phyloP scores from a whole-genome alignment of 2,113 vertebrate species.

The Leucopternis melanops region DNA sequence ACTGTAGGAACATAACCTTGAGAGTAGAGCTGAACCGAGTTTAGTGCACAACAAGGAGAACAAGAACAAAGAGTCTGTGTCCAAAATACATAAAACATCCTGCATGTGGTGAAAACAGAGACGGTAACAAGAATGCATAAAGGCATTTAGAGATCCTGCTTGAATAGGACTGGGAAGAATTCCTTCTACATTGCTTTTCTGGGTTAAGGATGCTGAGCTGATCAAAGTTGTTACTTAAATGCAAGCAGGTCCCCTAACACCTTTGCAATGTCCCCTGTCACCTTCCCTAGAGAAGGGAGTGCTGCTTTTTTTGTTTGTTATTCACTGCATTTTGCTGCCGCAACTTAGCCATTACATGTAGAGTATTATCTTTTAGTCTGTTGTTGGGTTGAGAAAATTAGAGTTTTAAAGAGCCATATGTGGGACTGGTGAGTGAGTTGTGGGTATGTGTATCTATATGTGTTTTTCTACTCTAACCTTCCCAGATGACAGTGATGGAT shows the following conservation, averaged over 20 bases:
- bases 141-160: not conserved
- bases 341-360: not conserved
- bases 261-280: not conserved
- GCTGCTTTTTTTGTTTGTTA: not conserved
- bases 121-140: not conserved
- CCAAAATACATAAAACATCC: not conserved
- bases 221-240: not conserved
- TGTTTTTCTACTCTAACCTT: not conserved
- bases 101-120: not conserved
- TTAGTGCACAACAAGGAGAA: not conserved
- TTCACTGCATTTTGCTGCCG: not conserved
- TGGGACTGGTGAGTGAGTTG: not conserved
- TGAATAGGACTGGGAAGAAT: not conserved
- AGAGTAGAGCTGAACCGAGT: not conserved
- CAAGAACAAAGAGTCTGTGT: not conserved
- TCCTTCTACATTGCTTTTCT: not conserved
- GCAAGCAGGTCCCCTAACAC: not conserved
- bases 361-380: not conserved
- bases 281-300: not conserved
- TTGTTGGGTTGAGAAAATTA: not conserved
- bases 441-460: not conserved
- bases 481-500: not conserved
- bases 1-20: not conserved
- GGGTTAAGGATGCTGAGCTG: not conserved
- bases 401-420: not conserved